Evolutionary conservation across 2,113 vertebrate genomes (phyloP).

Genomic region (Petaurus breviceps): DNA sequence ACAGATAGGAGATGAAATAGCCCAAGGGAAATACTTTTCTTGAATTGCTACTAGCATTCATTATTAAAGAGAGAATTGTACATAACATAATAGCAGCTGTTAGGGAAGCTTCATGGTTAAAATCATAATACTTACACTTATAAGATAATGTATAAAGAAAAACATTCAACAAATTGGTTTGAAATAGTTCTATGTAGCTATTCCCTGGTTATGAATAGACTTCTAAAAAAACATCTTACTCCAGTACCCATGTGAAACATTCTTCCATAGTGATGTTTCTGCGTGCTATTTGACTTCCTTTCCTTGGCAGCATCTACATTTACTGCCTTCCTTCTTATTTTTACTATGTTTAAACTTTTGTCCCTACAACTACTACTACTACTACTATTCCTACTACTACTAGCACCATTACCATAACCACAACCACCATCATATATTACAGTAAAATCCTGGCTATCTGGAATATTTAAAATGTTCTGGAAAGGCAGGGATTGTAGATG

Average conservation of each 20-base stretch:
- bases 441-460: neutral
- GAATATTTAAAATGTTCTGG: neutral
- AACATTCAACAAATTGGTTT: neutral
- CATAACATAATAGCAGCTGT: slow-evolving; percentile 17
- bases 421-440: neutral
- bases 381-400: too few relatives aligned
- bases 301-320: neutral
- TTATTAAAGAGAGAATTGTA: slow-evolving; percentile 43
- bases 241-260: slow-evolving; percentile 6
- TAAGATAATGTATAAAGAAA: slow-evolving; percentile 22
- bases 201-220: neutral
- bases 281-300: neutral
- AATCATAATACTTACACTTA: slow-evolving; percentile 28
- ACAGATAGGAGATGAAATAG: slow-evolving; percentile 24
- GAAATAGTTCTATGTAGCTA: neutral
- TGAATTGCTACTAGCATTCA: slow-evolving; percentile 38
- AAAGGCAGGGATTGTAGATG: neutral
- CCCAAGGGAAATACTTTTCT: slow-evolving; percentile 33
- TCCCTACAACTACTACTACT: neutral
- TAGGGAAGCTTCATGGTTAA: neutral
- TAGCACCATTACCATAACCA: too few relatives aligned
- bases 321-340: neutral
- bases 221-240: slow-evolving; percentile 31
- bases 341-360: neutral
- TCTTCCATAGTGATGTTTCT: neutral